phyloP scores from a whole-genome alignment of 2,888 invertebrate genomes.

The Tolmerus cingulatus region DNA sequence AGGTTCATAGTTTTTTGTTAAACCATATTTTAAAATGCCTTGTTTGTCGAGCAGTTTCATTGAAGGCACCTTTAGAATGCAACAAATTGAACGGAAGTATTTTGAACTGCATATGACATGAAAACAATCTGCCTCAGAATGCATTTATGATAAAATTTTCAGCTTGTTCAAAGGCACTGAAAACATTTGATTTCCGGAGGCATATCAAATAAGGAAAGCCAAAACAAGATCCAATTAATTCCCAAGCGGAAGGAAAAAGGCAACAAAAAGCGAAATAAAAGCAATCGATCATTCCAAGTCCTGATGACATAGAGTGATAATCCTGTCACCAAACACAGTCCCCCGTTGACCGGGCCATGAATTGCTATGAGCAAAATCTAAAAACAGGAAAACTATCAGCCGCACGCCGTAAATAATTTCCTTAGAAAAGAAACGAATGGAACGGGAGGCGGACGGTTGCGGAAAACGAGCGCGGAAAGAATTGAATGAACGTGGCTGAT shows the following conservation, averaged over 20 bases:
- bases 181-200: neutral
- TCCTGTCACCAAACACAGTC: neutral
- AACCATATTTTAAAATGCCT: too few relatives aligned
- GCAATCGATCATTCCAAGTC: neutral
- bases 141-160: neutral
- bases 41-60: too few relatives aligned
- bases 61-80: neutral
- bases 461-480: neutral
- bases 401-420: neutral
- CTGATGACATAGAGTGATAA: neutral
- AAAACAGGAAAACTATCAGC: neutral
- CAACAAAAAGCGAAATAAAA: neutral
- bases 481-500: conserved; percentile 2
- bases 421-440: neutral
- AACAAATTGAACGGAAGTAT: neutral
- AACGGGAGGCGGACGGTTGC: neutral
- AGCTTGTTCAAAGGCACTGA: neutral
- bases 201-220: neutral
- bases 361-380: neutral
- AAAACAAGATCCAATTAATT: neutral
- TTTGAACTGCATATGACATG: neutral
- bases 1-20: too few relatives aligned
- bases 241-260: neutral
- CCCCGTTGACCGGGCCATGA: neutral
- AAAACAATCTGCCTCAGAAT: neutral